phyloP scores from a whole-genome alignment of 2,113 vertebrate genomes.

The Caloenas nicobarica region DNA sequence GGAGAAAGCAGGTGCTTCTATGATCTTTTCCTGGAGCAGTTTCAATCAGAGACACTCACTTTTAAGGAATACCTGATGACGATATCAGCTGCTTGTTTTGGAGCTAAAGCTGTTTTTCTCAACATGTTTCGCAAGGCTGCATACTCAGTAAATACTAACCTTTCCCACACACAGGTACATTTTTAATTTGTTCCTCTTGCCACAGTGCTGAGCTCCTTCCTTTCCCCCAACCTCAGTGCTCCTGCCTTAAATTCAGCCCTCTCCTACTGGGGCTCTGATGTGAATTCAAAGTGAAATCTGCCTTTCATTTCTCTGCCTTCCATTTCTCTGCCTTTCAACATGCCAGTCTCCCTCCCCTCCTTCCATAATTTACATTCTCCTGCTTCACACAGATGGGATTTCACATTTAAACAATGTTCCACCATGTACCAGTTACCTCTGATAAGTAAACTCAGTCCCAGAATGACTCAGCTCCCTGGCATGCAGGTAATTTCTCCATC shows the following conservation, averaged over 20 bases:
- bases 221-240: not conserved
- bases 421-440: slow-evolving; percentile 44
- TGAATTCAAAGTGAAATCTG: not conserved
- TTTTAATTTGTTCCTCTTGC: not conserved
- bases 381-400: not conserved
- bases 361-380: not conserved
- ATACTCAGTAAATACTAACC: not conserved
- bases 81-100: slow-evolving; percentile 20
- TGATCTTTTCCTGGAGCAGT: not conserved
- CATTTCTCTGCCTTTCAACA: not conserved
- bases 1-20: not conserved
- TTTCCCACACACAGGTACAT: not conserved
- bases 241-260: not conserved
- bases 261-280: not conserved
- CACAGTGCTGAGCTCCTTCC: not conserved
- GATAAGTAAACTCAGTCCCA: slow-evolving; percentile 25
- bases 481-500: slow-evolving; percentile 43
- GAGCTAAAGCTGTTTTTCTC: slow-evolving; percentile 1
- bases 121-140: not conserved
- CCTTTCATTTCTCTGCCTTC: not conserved
- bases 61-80: not conserved
- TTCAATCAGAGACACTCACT: not conserved
- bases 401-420: slow-evolving; percentile 43
- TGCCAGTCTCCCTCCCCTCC: not conserved
- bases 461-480: slow-evolving; percentile 44